These are phyloP conservation scores for Oryzias woworae DNA, from an alignment of 2,113 vertebrate species.

Conservation along the genomic window DNA sequence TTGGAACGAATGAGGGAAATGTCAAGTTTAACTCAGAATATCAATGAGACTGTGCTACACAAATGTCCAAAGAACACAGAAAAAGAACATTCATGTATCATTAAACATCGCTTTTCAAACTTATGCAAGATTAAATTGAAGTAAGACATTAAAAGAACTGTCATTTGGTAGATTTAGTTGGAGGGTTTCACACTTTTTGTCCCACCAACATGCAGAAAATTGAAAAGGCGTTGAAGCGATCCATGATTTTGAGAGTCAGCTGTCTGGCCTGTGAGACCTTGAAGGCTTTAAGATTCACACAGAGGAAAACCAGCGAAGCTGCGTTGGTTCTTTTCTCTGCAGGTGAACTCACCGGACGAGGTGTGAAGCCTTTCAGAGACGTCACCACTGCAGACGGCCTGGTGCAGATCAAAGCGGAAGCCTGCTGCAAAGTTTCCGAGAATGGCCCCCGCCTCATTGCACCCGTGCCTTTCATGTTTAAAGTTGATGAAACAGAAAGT, in stretches of 20 bases:
- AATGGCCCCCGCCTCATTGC: conserved; percentile 56
- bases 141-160: no score
- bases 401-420: conserved; percentile 41
- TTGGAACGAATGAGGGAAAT: conserved; percentile 59
- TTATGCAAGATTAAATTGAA: no score
- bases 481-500: conserved; percentile 53
- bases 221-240: no score
- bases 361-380: conserved; percentile 40
- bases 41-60: conserved; percentile 35
- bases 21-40: conserved; percentile 57
- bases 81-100: conserved; percentile 23
- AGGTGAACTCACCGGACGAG: conserved; percentile 17
- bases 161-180: no score
- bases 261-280: background rate
- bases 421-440: conserved; percentile 54
- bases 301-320: conserved; percentile 42
- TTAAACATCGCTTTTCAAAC: background rate
- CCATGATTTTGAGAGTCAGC: no score
- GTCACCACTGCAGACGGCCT: conserved; percentile 39
- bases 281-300: conserved; percentile 35
- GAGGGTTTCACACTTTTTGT: no score
- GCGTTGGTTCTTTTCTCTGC: conserved; percentile 33
- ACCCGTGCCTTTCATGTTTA: conserved; percentile 54
- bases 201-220: no score
- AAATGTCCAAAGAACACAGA: conserved; percentile 33